Base-by-base conservation (phyloP, 2,888 invertebrate genomes). In the Timema cristinae region DNA sequence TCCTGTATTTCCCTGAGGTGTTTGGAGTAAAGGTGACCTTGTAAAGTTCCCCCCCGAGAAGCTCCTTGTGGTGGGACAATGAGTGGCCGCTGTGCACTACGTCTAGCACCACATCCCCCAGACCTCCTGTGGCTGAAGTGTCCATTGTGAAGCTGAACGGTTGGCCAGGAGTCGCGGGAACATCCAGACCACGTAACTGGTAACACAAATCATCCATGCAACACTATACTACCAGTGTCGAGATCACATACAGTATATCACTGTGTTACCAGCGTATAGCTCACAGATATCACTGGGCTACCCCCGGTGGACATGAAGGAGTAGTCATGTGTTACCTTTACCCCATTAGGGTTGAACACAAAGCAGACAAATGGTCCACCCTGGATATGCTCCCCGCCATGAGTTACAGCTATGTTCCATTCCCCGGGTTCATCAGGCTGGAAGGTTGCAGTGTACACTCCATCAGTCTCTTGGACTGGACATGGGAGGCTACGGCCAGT, bases 311-410 rank as follows among this genome's bases (percentile, higher is more conserved):
- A 32, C 32, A 32, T 32, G 32, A 32, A 32, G 32, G 32, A 32
- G 32, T 32, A 1, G 2, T 32, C 32, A 4, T 32, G 32, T 32
- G 32, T 32, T 32, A 86, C 91, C 73, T 92, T 90, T 10, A 97
- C 93, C 47, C 94, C 94, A 61, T 94, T 91, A 0, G 97, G 95
- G 83, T 98, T 97, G 79, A 95, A 98, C 0, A 97, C 97, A 78
- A 95, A 92, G 81, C 98, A 97, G 0, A 94, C 93, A 82, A 97
- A 98, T 1, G 99, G 99, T 16, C 97, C 97, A 72, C 98, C 98
- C 86, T 92, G 84, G 77, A 99, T 97, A 81, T 98, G 96, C 78
- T 95, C 92, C 51, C 95, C 95, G 80, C 97, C 96, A 82, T 98
- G 98, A 51, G 94, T 91, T 76, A 98, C 97, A 76, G 94, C 94